Percentiles rank a stretch among this genome's conserved stretches.
These are phyloP conservation scores for Micrasema longulum DNA, from an alignment of 1,140 invertebrate genomes.

Conservation along the genomic window DNA sequence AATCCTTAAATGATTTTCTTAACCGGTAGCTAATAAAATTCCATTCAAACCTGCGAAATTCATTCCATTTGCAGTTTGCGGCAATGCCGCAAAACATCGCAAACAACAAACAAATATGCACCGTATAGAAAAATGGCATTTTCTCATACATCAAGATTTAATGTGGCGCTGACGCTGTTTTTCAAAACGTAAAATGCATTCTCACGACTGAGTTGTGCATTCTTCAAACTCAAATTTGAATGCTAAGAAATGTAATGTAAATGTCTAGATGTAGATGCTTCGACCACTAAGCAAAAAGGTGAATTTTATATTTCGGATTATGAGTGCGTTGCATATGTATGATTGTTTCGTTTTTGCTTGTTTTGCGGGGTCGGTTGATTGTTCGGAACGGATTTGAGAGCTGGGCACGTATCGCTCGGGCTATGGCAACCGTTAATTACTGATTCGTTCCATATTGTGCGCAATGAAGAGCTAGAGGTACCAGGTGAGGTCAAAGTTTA, in stretches of 20 bases:
- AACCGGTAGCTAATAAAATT: no score
- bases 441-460: slow-evolving; percentile 55
- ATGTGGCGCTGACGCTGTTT: slow-evolving; percentile 34
- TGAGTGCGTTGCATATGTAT: not conserved
- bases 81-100: no score
- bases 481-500: slow-evolving; percentile 50
- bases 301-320: not conserved
- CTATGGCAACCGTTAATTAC: slow-evolving; percentile 53
- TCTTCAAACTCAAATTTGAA: slow-evolving; percentile 51
- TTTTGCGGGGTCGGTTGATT: slow-evolving; percentile 18
- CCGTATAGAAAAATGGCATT: not conserved
- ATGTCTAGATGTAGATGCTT: not conserved
- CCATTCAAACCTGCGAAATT: no score
- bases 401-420: slow-evolving; percentile 46
- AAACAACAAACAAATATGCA: no score
- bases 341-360: not conserved
- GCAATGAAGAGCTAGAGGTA: slow-evolving; percentile 47
- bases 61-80: no score
- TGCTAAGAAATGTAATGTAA: slow-evolving; percentile 36
- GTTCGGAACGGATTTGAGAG: slow-evolving; percentile 17
- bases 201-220: slow-evolving; percentile 48
- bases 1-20: no score
- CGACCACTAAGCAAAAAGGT: not conserved
- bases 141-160: slow-evolving; percentile 26
- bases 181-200: slow-evolving; percentile 43